Evolutionary conservation across 2,888 invertebrate species (phyloP), one percentile per base, ranked within the genome.

Genomic region (Epirrita christyi): DNA sequence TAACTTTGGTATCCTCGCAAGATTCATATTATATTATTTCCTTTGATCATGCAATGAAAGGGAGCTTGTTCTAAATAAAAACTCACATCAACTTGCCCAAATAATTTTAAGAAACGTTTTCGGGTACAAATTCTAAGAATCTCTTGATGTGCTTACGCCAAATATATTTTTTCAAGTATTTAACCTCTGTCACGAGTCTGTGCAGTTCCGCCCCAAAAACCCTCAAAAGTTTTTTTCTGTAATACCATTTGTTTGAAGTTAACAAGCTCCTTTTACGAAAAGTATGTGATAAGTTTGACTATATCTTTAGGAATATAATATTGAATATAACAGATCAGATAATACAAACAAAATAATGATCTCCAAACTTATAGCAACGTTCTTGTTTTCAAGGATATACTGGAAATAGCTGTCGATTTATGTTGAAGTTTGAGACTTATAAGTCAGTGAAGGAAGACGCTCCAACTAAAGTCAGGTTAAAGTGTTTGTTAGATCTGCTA

Each of bases 241-340:
- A 27, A 27, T 41, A 40, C 32, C 29, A 47, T 48, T 55, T 45
- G 28, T 45, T 11, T 29, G 15, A 55, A 40, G 55, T 43, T 42
- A 42, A 47, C 43, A 48, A 44, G 54, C 36, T 48, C 37, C 21
- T 37, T 38, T 38, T 27, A 40, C 15, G 42, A 42, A 29, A 13
- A 8, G 10, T 37, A 48, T 47, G 41, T 14, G 46, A 41, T 9
- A 37, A 50, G 32, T 21, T 42, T 34, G 34, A 34, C 34, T 27
- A 27, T 34, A 57, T 38, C 43, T 68, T 64, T 60, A 59, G 46
- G 56, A 66, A 61, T 38, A 38, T 40, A 59, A 57, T 50, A 57
- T 54, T 34, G 43, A 21, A 21, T 21, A 21, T 4, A 2, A 21
- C 21, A 21, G 21, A 21, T 21, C 21, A 21, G 43, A 54, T 48